Base-by-base conservation (phyloP, 2,888 invertebrate species). In the Meghimatium bilineatum region DNA sequence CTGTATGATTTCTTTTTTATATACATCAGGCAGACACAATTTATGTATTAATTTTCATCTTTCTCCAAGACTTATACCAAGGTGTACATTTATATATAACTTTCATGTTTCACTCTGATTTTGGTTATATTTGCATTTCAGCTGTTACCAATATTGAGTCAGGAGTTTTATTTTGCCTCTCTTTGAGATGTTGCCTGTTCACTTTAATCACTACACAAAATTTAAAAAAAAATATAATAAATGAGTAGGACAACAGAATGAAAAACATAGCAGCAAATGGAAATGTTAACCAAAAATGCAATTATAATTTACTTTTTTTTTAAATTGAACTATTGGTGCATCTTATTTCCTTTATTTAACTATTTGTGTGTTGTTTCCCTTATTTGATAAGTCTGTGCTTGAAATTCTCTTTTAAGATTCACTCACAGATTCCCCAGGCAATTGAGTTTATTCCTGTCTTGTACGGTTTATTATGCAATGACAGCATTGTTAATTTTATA, bases 401-500 rank as follows among this genome's bases (percentile, higher is more conserved):
- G 69, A 71, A 56, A 23, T 52, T 20, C 36, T 26, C 14, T 44
- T 83, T 71, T 83, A 77, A 77, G 44, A 44, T 71, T 77, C 77
- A 83, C 52, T 56, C 77, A 82, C 76, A 78, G 77, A 83, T 78
- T 56, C 36, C 32, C 20, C 77, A 60, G 49, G 71, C 80, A 80
- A 63, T 38, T n/a, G 32, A 17, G 60, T 81, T 72, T 56, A 32
- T 66, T 44, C 32, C 80, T 72, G 66, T 75, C 81, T 81, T 63
- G n/a, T 75, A 63, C 63, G 60, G 66, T 63, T 44, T 66, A 52
- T 56, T 80, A 80, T 80, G 80, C 80, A 80, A 80, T 44, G 23
- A 36, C 36, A 66, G 32, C 20, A 1, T 63, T 63, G 6, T 63
- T 67, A 56, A 56, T 56, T 63, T 63, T 63, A 3, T 17, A n/a